A percentile compares a stretch with the other conserved stretches of the same genome.
Evolutionary conservation across 2,797 vertebrate species (phyloP).

Genomic region (Eutrigla gurnardus): DNA sequence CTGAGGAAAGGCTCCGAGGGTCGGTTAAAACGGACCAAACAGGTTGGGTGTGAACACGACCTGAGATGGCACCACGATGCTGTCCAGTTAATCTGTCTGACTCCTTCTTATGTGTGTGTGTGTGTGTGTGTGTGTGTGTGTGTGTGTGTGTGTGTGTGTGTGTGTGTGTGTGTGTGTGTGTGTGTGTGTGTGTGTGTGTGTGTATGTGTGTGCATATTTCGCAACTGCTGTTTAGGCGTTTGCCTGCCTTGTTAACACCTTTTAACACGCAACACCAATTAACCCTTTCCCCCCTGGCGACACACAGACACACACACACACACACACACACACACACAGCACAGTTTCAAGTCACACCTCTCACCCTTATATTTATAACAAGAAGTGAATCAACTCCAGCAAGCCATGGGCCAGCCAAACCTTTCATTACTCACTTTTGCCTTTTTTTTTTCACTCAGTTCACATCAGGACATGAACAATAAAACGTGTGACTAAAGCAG

Average conservation of each 20-base stretch:
- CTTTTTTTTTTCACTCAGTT: background rate
- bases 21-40: background rate
- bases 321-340: constrained; percentile 4
- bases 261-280: constrained; percentile 92
- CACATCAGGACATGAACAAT: background rate
- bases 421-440: background rate
- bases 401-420: constrained; percentile 7
- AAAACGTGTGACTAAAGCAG: background rate
- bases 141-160: background rate
- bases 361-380: constrained; percentile 36
- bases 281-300: constrained; percentile 80
- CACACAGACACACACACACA: constrained; percentile 28
- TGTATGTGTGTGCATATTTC: constrained; percentile 51
- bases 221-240: constrained; percentile 85
- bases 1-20: background rate
- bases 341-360: constrained; percentile 53
- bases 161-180: constrained; percentile 15
- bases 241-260: constrained; percentile 93
- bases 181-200: too few species aligned
- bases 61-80: background rate
- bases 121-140: background rate
- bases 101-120: constrained; percentile 14
- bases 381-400: constrained; percentile 45
- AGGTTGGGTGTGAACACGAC: background rate
- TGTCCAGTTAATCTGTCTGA: constrained; percentile 6